Conservation (phyloP, 2,113 vertebrate species). For the Marmota flaviventris region DNA sequence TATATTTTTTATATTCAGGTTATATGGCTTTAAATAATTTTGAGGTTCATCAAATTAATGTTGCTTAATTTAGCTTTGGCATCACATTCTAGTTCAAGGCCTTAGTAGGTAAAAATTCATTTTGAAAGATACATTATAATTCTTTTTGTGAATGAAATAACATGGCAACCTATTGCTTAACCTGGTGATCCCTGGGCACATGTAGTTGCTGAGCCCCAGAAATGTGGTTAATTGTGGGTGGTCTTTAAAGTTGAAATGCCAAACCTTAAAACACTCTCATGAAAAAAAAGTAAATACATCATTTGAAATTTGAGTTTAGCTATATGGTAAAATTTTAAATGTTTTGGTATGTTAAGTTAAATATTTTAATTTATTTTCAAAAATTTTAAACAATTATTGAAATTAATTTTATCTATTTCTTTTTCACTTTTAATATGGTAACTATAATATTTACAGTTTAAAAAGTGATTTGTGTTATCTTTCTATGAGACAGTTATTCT, state of each 20-base stretch:
- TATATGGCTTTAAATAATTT: background rate
- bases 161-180: background rate
- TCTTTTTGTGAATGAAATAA: background rate
- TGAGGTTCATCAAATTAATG: background rate
- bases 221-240: background rate
- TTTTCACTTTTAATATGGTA: constrained; percentile 17
- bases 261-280: constrained; percentile 2
- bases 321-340: constrained; percentile 6
- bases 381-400: background rate
- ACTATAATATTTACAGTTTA: background rate
- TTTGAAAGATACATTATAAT: background rate
- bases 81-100: background rate
- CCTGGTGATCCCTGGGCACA: background rate
- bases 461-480: background rate
- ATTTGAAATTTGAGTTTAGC: background rate
- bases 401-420: background rate
- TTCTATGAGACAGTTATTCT: background rate
- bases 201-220: background rate
- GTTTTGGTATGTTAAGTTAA: background rate
- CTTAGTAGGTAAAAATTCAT: background rate
- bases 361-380: background rate
- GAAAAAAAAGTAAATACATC: background rate
- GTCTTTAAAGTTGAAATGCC: background rate
- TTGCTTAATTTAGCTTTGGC: background rate
- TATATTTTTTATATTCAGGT: background rate